Evolutionary conservation across 2,113 vertebrate species (phyloP).

Genomic region (Lethenteron reissneri): DNA sequence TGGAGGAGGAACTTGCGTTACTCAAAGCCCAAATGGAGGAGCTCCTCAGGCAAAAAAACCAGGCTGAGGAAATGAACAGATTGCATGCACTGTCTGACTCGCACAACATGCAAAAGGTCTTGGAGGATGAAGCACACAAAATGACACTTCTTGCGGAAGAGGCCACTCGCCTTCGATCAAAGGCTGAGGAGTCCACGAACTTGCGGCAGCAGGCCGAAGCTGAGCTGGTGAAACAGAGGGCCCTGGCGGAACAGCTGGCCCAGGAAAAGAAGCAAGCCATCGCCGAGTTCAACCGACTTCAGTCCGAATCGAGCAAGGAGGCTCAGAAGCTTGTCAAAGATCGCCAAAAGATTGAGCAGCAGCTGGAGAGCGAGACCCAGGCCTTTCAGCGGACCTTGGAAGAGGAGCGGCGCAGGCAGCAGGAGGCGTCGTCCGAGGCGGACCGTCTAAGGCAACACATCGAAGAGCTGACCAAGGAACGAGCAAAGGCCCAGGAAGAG

Average conservation of each 20-base stretch:
- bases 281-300: slow-evolving; percentile 58
- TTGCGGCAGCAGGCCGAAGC: slow-evolving; percentile 60
- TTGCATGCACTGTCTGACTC: slow-evolving; percentile 35
- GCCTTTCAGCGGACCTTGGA: slow-evolving; percentile 65
- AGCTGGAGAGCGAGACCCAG: slow-evolving; percentile 49
- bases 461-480: slow-evolving; percentile 50
- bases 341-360: slow-evolving; percentile 71
- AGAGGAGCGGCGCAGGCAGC: slow-evolving; percentile 46
- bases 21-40: slow-evolving; percentile 91
- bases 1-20: slow-evolving; percentile 70
- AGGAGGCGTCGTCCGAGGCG: slow-evolving; percentile 50
- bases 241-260: slow-evolving; percentile 63
- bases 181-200: slow-evolving; percentile 63
- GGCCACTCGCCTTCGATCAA: slow-evolving; percentile 54
- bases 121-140: slow-evolving; percentile 62
- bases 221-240: slow-evolving; percentile 54
- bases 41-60: slow-evolving; percentile 53
- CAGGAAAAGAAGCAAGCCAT: slow-evolving; percentile 95
- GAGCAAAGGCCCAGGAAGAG: slow-evolving; percentile 53
- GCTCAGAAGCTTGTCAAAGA: slow-evolving; percentile 68
- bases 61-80: slow-evolving; percentile 71
- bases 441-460: slow-evolving; percentile 60
- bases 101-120: slow-evolving; percentile 54
- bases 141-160: slow-evolving; percentile 77
- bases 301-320: slow-evolving; percentile 63